phyloP scores from a whole-genome alignment of 2,113 vertebrate species.

The Brevimyrus niger region DNA sequence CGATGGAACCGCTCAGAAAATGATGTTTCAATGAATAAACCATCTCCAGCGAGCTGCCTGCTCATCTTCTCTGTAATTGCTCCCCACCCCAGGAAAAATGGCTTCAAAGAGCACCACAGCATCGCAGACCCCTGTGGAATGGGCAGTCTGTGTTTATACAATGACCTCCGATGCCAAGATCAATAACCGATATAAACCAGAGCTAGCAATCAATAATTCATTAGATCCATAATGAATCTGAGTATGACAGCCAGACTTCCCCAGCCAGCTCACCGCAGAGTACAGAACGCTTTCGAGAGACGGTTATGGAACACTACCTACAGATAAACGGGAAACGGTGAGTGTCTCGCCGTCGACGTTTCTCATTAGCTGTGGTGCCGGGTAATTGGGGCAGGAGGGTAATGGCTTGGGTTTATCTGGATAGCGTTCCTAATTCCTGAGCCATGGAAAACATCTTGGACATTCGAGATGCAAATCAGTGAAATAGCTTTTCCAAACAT shows the following conservation, averaged over 20 bases:
- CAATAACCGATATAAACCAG: not conserved
- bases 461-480: not conserved
- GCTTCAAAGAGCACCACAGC: not conserved
- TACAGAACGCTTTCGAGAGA: not conserved
- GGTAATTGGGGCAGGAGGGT: conserved; percentile 5
- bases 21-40: conserved; percentile 12
- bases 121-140: not conserved
- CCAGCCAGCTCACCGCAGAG: not conserved
- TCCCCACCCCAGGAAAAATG: not conserved
- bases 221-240: not conserved
- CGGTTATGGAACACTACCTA: not conserved
- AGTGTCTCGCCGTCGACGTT: not conserved
- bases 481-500: not conserved
- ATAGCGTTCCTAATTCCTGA: not conserved
- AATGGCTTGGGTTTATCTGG: not conserved
- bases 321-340: not conserved
- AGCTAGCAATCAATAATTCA: conserved; percentile 3
- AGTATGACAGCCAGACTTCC: not conserved
- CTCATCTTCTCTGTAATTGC: not conserved
- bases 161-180: not conserved
- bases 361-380: not conserved
- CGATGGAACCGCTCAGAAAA: not conserved
- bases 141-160: not conserved
- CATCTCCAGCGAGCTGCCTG: not conserved
- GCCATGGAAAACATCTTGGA: not conserved